A percentile compares a stretch with the other conserved stretches of the same genome.
Evolutionary conservation across 2,797 vertebrate species (phyloP).

Genomic region (Coregonus suidteri): DNA sequence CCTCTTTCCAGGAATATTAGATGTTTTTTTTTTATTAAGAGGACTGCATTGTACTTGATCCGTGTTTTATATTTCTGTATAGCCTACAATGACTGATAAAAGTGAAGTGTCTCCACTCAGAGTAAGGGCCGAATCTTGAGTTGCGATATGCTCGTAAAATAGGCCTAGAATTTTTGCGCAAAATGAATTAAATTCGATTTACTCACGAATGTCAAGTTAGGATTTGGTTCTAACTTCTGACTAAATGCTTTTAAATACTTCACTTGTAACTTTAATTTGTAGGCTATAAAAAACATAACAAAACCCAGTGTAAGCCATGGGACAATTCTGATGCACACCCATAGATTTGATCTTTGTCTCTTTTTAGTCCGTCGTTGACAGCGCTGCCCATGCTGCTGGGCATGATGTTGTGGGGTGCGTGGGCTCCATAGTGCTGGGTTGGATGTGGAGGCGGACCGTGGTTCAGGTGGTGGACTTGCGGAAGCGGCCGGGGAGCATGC

Average conservation of each 20-base stretch:
- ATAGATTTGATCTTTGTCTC: constrained; percentile 96
- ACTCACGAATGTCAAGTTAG: background rate
- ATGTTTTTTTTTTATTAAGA: background rate
- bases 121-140: background rate
- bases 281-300: constrained; percentile 37
- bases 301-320: background rate
- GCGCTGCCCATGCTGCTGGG: constrained; percentile 88
- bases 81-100: background rate
- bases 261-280: background rate
- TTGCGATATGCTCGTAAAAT: background rate
- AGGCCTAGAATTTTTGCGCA: background rate
- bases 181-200: background rate
- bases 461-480: constrained; percentile 92
- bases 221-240: background rate
- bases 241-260: background rate
- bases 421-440: constrained; percentile 90
- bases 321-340: constrained; percentile 74
- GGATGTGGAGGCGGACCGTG: constrained; percentile 90
- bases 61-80: background rate
- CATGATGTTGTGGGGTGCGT: constrained; percentile 90
- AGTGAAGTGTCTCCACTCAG: background rate
- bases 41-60: background rate
- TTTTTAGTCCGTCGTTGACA: constrained; percentile 90
- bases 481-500: constrained; percentile 87
- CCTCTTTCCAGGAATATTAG: constrained; percentile 36